Conservation (phyloP, 2,888 invertebrate species). For the Coenonympha glycerion region DNA sequence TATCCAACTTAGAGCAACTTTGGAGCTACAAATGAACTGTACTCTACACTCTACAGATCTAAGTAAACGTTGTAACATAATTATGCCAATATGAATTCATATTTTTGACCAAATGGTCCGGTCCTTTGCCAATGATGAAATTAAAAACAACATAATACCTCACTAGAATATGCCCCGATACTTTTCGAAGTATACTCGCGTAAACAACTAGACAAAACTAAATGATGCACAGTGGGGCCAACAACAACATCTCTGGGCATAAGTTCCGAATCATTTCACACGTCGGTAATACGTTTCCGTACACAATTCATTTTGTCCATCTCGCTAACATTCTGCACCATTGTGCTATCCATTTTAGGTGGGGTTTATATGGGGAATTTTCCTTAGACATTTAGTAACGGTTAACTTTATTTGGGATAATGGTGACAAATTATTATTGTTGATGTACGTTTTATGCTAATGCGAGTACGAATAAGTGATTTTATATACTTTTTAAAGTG, state of each 20-base stretch:
- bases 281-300: slow-evolving; percentile 39
- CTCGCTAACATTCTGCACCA: slow-evolving; percentile 26
- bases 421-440: slow-evolving; percentile 54
- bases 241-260: slow-evolving; percentile 31
- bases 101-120: background rate
- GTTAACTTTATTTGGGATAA: slow-evolving; percentile 45
- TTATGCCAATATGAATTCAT: background rate
- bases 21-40: too few relatives aligned
- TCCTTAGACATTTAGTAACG: slow-evolving; percentile 36
- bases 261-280: slow-evolving; percentile 57
- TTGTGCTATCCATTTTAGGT: slow-evolving; percentile 46
- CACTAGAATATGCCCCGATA: too few relatives aligned
- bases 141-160: background rate
- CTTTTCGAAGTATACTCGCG: background rate
- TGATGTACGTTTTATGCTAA: slow-evolving; percentile 62
- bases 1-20: too few relatives aligned
- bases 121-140: background rate
- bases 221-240: slow-evolving; percentile 7
- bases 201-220: slow-evolving; percentile 32
- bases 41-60: too few relatives aligned
- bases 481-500: slow-evolving; percentile 9
- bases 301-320: slow-evolving; percentile 24
- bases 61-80: background rate
- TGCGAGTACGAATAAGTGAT: slow-evolving; percentile 32
- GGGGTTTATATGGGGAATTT: slow-evolving; percentile 31